A percentile compares a stretch with the other conserved stretches of the same genome.
Evolutionary conservation across 2,113 vertebrate species (phyloP).

Genomic region (Malurus cyaneus): DNA sequence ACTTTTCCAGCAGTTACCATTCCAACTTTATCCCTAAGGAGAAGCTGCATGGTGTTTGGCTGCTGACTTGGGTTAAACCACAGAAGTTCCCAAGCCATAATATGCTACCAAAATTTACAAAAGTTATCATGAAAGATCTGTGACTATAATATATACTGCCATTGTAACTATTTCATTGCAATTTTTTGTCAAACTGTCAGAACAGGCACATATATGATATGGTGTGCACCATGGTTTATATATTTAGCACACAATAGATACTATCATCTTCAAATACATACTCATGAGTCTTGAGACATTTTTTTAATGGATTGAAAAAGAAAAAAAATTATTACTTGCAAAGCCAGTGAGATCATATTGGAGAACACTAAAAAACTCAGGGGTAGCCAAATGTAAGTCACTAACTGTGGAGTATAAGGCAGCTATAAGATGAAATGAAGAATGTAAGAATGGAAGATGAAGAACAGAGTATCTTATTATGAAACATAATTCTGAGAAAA

Average conservation of each 20-base stretch:
- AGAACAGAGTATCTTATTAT: not conserved
- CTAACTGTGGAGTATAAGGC: not conserved
- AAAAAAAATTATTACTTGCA: not conserved
- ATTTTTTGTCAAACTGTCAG: not conserved
- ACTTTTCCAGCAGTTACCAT: not conserved
- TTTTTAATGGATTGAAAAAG: not conserved
- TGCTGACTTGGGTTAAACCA: not conserved
- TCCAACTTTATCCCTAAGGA: rapidly evolving
- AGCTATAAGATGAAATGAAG: not conserved
- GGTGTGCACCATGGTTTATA: not conserved
- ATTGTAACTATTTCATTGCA: not conserved
- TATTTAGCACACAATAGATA: not conserved
- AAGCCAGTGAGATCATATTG: not conserved
- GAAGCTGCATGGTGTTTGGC: not conserved
- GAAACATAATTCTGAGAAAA: not conserved
- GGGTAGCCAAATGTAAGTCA: too few species aligned
- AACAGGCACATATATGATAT: not conserved
- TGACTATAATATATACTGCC: not conserved
- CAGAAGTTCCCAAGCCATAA: not conserved
- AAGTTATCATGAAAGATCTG: not conserved
- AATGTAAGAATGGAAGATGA: not conserved
- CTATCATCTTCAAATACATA: not conserved
- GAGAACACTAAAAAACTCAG: not conserved
- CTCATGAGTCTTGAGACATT: not conserved
- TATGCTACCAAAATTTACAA: not conserved